Evolutionary conservation across 2,113 vertebrate species (phyloP).

Genomic region (Ranitomeya imitator): DNA sequence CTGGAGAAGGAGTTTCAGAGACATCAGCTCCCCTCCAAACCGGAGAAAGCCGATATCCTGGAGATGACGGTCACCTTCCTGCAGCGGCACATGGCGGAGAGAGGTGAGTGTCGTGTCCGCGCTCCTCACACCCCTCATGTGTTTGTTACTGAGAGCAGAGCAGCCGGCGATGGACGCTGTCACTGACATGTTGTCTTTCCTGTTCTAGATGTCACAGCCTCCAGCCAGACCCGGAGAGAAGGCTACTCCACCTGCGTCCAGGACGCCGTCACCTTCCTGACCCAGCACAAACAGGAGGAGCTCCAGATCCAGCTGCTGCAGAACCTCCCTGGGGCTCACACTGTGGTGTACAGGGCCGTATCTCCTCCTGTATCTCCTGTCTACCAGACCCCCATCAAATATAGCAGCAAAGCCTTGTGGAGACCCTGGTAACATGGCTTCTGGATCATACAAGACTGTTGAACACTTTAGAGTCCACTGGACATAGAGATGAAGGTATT

Average conservation of each 20-base stretch:
- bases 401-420: constrained; percentile 59
- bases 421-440: constrained; percentile 63
- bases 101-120: constrained; percentile 59
- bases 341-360: not conserved
- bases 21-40: constrained; percentile 77
- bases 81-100: constrained; percentile 58
- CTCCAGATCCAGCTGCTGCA: constrained; percentile 61
- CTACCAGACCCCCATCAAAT: constrained; percentile 20
- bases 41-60: constrained; percentile 82
- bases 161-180: not conserved
- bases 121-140: not conserved
- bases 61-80: constrained; percentile 82
- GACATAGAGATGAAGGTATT: too few species aligned
- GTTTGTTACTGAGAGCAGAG: not conserved
- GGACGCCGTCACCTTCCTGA: constrained; percentile 65
- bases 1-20: constrained; percentile 78
- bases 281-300: constrained; percentile 58
- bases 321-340: constrained; percentile 57
- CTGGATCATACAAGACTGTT: too few species aligned
- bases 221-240: constrained; percentile 53
- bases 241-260: constrained; percentile 67
- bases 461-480: too few species aligned
- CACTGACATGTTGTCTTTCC: constrained; percentile 6
- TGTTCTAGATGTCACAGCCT: constrained; percentile 40
- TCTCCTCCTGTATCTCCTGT: not conserved